Conservation (phyloP, 2,113 vertebrate genomes). For the Raja brachyura region DNA sequence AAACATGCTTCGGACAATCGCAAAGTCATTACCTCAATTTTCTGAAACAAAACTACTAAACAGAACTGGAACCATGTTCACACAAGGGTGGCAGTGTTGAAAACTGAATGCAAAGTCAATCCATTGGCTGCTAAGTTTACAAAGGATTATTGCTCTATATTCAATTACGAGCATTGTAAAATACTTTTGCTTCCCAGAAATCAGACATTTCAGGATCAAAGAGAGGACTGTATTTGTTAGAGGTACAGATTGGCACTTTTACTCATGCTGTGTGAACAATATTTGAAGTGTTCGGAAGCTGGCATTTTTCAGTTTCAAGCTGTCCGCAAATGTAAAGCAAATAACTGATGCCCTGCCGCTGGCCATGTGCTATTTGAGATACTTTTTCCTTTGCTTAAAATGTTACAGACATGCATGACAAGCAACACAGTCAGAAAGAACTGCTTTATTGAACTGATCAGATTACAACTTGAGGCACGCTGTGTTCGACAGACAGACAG, state of each 20-base stretch:
- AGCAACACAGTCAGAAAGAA: slow-evolving; percentile 29
- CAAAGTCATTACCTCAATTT: too few relatives aligned
- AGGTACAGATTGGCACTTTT: slow-evolving; percentile 26
- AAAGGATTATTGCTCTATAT: slow-evolving; percentile 8
- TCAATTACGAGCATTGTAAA: not conserved
- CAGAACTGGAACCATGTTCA: not conserved
- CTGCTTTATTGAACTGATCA: slow-evolving; percentile 35
- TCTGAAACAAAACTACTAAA: too few relatives aligned
- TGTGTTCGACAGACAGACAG: slow-evolving; percentile 31
- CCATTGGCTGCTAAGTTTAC: not conserved
- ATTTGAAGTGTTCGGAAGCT: slow-evolving; percentile 25
- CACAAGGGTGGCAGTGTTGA: not conserved
- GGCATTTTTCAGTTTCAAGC: slow-evolving; percentile 33
- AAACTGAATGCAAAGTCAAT: slow-evolving; percentile 4
- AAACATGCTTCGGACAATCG: too few relatives aligned
- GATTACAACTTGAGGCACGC: slow-evolving; percentile 34
- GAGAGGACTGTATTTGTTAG: slow-evolving; percentile 13
- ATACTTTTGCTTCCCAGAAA: slow-evolving; percentile 22
- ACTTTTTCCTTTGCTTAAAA: slow-evolving; percentile 38
- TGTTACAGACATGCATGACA: slow-evolving; percentile 35
- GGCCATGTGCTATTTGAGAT: slow-evolving; percentile 37
- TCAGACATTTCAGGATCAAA: slow-evolving; percentile 29
- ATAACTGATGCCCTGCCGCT: slow-evolving; percentile 24
- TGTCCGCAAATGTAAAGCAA: slow-evolving; percentile 32
- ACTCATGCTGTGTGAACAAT: slow-evolving; percentile 29